Evolutionary conservation across 2,113 vertebrate genomes (phyloP).

Genomic region (Pelodiscus sinensis): DNA sequence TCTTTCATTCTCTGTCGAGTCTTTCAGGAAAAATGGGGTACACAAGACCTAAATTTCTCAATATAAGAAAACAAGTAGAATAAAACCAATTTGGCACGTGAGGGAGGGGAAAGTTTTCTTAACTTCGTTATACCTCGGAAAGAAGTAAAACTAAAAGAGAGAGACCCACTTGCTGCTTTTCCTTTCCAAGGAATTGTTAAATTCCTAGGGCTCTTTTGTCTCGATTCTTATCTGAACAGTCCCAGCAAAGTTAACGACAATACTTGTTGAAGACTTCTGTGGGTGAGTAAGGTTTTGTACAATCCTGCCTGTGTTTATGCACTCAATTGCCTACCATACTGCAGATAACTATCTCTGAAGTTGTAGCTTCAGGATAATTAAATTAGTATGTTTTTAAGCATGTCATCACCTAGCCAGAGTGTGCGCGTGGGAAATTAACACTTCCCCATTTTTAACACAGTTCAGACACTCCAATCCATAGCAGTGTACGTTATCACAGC

Average conservation of each 20-base stretch:
- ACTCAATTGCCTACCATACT: neutral
- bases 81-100: neutral
- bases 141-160: neutral
- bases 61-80: neutral
- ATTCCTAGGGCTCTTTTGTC: neutral
- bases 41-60: neutral
- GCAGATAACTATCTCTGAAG: neutral
- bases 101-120: neutral
- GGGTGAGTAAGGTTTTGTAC: neutral
- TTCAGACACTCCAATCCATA: neutral
- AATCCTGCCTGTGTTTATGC: neutral
- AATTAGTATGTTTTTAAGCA: neutral
- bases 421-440: neutral
- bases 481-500: neutral
- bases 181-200: fast-evolving
- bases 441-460: neutral
- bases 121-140: neutral
- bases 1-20: neutral
- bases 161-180: fast-evolving
- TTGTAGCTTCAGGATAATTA: neutral
- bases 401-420: neutral
- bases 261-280: neutral
- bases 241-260: neutral
- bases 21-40: neutral
- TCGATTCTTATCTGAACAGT: neutral